Conservation (phyloP, 2,888 invertebrate genomes). For the Apantesis nais region DNA sequence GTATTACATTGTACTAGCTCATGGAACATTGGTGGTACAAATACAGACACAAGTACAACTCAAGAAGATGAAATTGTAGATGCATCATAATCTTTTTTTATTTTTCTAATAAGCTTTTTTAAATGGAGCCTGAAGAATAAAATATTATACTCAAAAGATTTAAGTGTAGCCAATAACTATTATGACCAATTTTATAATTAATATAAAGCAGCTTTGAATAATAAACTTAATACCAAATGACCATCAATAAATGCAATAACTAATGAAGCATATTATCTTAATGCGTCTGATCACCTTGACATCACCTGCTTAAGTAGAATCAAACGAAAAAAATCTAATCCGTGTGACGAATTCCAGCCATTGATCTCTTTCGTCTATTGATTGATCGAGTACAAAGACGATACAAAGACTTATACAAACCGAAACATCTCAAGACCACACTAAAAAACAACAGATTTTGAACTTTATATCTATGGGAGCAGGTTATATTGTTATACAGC, state of each 20-base stretch:
- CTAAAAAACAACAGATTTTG: conserved; percentile 15
- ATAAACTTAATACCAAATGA: conserved; percentile 8
- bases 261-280: conserved; percentile 44
- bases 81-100: no score
- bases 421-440: conserved; percentile 29
- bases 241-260: conserved; percentile 22
- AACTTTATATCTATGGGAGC: conserved; percentile 22
- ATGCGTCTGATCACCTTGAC: conserved; percentile 41
- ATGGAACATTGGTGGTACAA: no score
- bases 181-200: not conserved
- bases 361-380: conserved; percentile 75
- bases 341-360: conserved; percentile 65
- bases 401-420: conserved; percentile 43
- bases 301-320: conserved; percentile 43
- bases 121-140: no score
- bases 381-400: conserved; percentile 71
- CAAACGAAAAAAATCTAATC: conserved; percentile 55
- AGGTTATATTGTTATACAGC: conserved; percentile 43
- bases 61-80: no score
- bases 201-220: conserved; percentile 12
- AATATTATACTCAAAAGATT: not conserved
- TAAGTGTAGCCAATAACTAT: not conserved
- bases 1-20: no score
- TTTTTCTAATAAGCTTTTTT: no score
- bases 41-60: no score